Evolutionary conservation across 2,888 invertebrate species (phyloP).

Genomic region (Morpho achilles): DNA sequence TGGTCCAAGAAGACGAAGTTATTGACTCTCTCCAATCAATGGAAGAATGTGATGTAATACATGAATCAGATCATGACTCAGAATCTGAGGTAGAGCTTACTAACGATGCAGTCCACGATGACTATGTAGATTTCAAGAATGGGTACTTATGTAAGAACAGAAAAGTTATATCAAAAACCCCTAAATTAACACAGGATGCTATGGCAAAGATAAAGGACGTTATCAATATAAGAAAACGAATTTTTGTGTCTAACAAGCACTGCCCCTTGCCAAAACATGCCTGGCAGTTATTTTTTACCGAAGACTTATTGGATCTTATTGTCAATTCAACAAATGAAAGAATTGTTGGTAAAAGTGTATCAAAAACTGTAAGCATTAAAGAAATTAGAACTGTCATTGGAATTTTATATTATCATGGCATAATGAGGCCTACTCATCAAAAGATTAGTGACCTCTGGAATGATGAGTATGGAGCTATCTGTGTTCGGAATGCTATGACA

Average conservation of each 20-base stretch:
- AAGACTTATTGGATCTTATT: conserved; percentile 62
- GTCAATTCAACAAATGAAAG: conserved; percentile 62
- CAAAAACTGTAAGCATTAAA: conserved; percentile 39
- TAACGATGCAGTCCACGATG: conserved; percentile 41
- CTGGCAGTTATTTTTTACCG: conserved; percentile 63
- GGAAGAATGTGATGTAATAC: conserved; percentile 61
- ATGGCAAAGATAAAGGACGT: conserved; percentile 41
- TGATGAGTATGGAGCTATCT: conserved; percentile 49
- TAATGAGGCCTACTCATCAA: conserved; percentile 62
- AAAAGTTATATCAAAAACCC: conserved; percentile 44
- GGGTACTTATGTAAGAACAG: conserved; percentile 58
- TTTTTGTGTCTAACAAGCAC: conserved; percentile 34
- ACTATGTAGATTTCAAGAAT: conserved; percentile 46
- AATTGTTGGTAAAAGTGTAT: conserved; percentile 40
- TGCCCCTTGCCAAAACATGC: conserved; percentile 53
- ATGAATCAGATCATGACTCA: conserved; percentile 64
- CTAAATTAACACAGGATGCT: conserved; percentile 37
- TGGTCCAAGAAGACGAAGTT: conserved; percentile 66
- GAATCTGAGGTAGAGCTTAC: conserved; percentile 60
- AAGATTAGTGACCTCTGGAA: conserved; percentile 63
- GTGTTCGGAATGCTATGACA: conserved; percentile 55
- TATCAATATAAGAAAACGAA: conserved; percentile 43
- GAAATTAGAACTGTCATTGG: conserved; percentile 67
- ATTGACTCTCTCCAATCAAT: conserved; percentile 63
- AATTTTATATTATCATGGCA: conserved; percentile 64